phyloP scores from a whole-genome alignment of 2,113 vertebrate genomes.

The Sinosuthora webbiana region DNA sequence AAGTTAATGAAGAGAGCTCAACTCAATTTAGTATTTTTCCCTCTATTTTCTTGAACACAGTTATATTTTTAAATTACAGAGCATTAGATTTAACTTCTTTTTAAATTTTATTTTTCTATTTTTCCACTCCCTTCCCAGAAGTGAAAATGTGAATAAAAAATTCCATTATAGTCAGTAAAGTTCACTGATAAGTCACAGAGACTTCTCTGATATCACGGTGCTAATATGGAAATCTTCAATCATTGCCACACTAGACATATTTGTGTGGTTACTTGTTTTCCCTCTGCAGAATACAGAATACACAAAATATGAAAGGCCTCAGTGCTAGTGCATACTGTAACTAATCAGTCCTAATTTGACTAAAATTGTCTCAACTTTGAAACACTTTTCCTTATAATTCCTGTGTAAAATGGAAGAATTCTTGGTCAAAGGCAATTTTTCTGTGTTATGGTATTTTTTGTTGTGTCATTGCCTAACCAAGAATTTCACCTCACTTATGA shows the following conservation, averaged over 20 bases:
- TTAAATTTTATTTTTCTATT: neutral
- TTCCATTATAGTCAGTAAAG: neutral
- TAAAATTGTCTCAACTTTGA: neutral
- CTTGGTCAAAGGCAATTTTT: neutral
- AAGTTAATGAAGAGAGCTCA: neutral
- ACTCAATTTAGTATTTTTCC: neutral
- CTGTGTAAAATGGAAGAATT: neutral
- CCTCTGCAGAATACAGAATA: neutral
- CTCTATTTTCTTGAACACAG: neutral
- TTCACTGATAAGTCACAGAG: neutral
- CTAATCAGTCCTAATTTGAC: neutral
- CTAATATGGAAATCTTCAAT: neutral
- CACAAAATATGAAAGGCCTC: neutral
- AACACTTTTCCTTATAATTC: neutral
- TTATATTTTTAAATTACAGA: neutral
- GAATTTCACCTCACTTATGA: neutral
- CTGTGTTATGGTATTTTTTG: neutral
- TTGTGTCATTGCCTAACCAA: neutral
- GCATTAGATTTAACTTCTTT: neutral
- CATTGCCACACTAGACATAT: neutral
- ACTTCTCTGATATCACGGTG: neutral
- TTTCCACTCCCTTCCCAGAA: neutral
- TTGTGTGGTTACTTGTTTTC: neutral
- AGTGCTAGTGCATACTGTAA: neutral
- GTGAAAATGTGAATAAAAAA: neutral